phyloP scores from a whole-genome alignment of 1,140 invertebrate genomes.

The Wiebesia pumilae region DNA sequence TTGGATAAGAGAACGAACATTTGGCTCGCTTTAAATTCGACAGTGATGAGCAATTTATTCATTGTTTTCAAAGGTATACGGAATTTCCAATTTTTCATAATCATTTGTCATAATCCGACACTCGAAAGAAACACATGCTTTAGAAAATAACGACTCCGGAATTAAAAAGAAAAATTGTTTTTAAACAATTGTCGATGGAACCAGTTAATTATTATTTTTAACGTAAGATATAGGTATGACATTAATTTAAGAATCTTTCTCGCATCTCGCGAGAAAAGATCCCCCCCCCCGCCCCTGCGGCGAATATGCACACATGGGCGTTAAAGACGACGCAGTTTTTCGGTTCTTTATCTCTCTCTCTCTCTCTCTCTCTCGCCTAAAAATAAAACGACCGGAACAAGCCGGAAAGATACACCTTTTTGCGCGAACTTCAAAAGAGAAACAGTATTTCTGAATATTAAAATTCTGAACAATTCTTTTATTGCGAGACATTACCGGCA shows the following conservation, averaged over 20 bases:
- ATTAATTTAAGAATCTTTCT: background rate
- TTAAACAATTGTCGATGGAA: background rate
- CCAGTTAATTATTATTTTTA: background rate
- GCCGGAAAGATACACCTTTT: conserved; percentile 19
- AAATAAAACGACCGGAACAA: conserved; percentile 27
- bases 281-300: background rate
- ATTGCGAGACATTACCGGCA: no score
- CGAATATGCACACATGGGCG: conserved; percentile 2
- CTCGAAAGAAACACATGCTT: no score
- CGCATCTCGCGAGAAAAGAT: background rate
- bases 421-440: background rate
- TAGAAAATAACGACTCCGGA: no score
- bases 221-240: background rate
- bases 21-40: no score
- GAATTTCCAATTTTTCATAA: no score
- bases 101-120: no score
- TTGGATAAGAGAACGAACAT: no score
- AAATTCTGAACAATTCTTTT: no score
- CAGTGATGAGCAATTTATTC: no score
- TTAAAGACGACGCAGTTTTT: conserved; percentile 30
- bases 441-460: background rate
- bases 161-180: background rate
- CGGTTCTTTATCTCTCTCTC: background rate
- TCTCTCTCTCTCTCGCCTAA: background rate
- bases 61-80: no score